Evolutionary conservation across 2,888 invertebrate species (phyloP).

Genomic region (Sycophila texana): DNA sequence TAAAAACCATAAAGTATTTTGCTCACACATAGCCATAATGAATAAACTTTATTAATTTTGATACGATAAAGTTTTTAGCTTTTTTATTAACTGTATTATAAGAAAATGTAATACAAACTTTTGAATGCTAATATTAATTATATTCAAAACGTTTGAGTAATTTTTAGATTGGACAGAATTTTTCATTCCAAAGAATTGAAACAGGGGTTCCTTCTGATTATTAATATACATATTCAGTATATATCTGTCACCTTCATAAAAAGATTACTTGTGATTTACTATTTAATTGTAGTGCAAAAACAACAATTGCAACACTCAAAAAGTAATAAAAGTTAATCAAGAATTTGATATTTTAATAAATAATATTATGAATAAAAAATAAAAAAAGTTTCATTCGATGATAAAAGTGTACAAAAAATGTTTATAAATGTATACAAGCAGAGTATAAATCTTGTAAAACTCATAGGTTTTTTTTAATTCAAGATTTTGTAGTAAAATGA

Average conservation of each 20-base stretch:
- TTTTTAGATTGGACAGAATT: constrained; percentile 20
- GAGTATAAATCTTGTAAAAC: constrained; percentile 11
- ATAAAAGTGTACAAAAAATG: constrained; percentile 14
- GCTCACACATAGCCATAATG: too few relatives aligned
- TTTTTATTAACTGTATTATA: not conserved
- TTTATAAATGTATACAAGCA: constrained; percentile 15
- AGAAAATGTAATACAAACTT: constrained; percentile 8
- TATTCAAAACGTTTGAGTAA: constrained; percentile 4
- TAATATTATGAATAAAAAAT: not conserved
- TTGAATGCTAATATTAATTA: constrained; percentile 1
- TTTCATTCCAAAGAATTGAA: constrained; percentile 37
- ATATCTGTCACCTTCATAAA: not conserved
- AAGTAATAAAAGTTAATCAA: constrained; percentile 17
- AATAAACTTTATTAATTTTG: too few relatives aligned
- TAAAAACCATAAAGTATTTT: too few relatives aligned
- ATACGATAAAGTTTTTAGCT: too few relatives aligned
- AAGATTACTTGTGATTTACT: constrained; percentile 10
- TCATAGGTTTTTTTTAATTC: not conserved
- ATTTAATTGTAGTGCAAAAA: constrained; percentile 8
- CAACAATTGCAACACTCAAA: not conserved
- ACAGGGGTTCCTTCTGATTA: constrained; percentile 27
- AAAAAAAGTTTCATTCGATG: not conserved
- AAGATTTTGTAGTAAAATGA: too few relatives aligned
- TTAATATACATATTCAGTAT: constrained; percentile 5
- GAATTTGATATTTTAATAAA: constrained; percentile 39